A percentile compares a stretch with the other conserved stretches of the same genome.
These are phyloP conservation scores for Odontomachus brunneus DNA, from an alignment of 1,140 invertebrate species.

Conservation along the genomic window DNA sequence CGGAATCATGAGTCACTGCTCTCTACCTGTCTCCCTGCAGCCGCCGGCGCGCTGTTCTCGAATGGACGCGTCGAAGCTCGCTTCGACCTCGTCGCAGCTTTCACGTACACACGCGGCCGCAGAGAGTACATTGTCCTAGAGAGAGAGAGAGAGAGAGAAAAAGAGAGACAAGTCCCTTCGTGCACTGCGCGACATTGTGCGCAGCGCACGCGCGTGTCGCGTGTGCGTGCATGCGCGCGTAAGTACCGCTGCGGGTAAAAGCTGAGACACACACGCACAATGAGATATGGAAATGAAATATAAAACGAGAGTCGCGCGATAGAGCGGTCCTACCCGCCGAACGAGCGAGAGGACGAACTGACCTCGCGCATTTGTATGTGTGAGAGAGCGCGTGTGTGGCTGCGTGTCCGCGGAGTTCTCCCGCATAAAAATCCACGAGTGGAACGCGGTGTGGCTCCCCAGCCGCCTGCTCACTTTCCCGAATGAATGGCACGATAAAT, in stretches of 20 bases:
- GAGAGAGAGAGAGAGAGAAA: background rate
- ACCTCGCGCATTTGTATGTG: background rate
- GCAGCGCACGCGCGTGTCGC: conserved; percentile 22
- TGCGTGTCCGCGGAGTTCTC: background rate
- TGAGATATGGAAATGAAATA: conserved; percentile 9
- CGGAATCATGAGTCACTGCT: too few species aligned
- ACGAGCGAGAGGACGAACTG: background rate
- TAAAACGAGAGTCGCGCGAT: background rate
- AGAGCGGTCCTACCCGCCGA: background rate
- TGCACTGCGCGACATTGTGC: conserved; percentile 1
- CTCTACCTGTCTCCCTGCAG: conserved; percentile 4
- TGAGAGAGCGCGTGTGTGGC: too few species aligned
- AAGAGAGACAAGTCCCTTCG: conserved; percentile 8
- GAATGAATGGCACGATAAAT: conserved; percentile 1
- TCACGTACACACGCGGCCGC: conserved; percentile 17
- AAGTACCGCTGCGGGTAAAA: conserved; percentile 1
- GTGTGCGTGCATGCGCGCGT: conserved; percentile 3
- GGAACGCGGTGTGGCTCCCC: background rate
- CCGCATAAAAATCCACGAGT: background rate
- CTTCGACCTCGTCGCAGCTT: conserved; percentile 28
- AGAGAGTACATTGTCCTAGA: conserved; percentile 52
- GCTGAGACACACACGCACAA: background rate
- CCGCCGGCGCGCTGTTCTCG: background rate
- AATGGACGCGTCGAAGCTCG: conserved; percentile 16
- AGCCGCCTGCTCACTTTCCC: background rate